A percentile compares a stretch with the other conserved stretches of the same genome.
Evolutionary conservation across 2,113 vertebrate genomes (phyloP).

Genomic region (Accipiter cooperii): DNA sequence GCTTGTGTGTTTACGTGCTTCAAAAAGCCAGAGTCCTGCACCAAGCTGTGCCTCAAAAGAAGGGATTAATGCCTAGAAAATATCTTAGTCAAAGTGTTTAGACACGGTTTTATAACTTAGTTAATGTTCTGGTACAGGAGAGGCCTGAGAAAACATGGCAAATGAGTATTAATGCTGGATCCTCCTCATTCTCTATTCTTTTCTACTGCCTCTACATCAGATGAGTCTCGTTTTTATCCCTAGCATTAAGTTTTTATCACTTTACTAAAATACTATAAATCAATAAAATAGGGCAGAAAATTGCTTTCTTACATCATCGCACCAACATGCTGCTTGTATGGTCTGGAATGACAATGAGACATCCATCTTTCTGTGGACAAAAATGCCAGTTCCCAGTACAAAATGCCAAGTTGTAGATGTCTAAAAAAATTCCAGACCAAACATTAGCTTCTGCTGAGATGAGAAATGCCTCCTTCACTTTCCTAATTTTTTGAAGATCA

Average conservation of each 20-base stretch:
- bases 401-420: neutral
- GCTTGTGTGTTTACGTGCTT: neutral
- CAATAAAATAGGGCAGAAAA: constrained; percentile 67
- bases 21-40: neutral
- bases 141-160: neutral
- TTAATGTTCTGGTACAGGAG: neutral
- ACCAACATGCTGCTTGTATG: constrained; percentile 33
- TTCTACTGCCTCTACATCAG: constrained; percentile 6
- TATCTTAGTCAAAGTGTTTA: neutral
- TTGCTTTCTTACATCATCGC: constrained; percentile 66
- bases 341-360: constrained; percentile 59
- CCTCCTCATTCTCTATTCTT: neutral
- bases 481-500: constrained; percentile 14
- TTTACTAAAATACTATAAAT: constrained; percentile 65
- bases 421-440: constrained; percentile 3
- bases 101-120: neutral
- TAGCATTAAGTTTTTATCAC: constrained; percentile 59
- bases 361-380: constrained; percentile 50
- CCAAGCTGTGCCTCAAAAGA: neutral
- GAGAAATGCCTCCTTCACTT: neutral
- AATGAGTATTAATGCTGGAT: neutral
- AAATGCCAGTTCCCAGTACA: neutral
- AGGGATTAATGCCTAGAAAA: neutral
- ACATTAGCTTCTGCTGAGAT: neutral
- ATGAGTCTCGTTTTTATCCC: constrained; percentile 31